Percentiles rank a stretch among this genome's conserved stretches.
These are phyloP conservation scores for Siderastrea radians DNA, from an alignment of 92 coral and sea anemone genomes.

Conservation along the genomic window DNA sequence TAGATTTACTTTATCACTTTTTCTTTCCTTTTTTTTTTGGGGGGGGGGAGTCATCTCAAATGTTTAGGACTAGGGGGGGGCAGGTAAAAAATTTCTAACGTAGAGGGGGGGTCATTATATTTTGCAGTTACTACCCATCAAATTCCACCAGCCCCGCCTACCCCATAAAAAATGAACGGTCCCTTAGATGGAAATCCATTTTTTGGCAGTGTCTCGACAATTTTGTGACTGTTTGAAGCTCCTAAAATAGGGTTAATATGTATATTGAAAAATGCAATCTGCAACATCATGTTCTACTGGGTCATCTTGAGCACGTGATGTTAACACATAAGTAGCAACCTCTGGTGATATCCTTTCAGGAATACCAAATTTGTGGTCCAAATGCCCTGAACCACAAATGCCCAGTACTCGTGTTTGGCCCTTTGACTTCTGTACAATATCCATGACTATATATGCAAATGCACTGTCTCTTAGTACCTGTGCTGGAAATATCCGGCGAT, in stretches of 20 bases:
- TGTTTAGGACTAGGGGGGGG: too few relatives aligned
- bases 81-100: too few relatives aligned
- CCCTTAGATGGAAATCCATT: too few relatives aligned
- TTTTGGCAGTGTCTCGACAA: too few relatives aligned
- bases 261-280: conserved; percentile 73
- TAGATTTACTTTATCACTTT: too few relatives aligned
- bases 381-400: conserved; percentile 85
- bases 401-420: conserved; percentile 71
- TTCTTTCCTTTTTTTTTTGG: too few relatives aligned
- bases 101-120: too few relatives aligned
- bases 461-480: conserved; percentile 81
- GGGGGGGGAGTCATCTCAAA: too few relatives aligned
- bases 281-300: conserved; percentile 77
- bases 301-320: conserved; percentile 74
- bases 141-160: too few relatives aligned
- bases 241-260: not conserved
- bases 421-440: conserved; percentile 60
- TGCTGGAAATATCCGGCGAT: conserved; percentile 84
- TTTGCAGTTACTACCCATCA: too few relatives aligned
- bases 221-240: not conserved
- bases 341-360: conserved; percentile 80
- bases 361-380: conserved; percentile 78
- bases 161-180: too few relatives aligned
- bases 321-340: conserved; percentile 64
- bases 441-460: conserved; percentile 75